phyloP scores from a whole-genome alignment of 2,113 vertebrate genomes.

The Cathartes aura region DNA sequence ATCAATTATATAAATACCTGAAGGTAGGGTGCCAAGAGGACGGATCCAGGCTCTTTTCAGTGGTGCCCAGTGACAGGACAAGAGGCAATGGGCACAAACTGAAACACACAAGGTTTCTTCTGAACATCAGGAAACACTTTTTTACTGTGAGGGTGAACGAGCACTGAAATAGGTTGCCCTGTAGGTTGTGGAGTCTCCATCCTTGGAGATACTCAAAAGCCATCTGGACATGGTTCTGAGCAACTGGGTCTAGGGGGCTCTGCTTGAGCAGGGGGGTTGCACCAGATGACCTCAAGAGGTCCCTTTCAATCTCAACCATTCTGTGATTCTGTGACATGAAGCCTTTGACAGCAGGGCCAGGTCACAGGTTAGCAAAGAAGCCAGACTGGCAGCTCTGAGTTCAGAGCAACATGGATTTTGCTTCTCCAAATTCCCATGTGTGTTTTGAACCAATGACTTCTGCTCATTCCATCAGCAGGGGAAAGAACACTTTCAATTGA shows the following conservation, averaged over 20 bases:
- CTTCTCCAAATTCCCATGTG: not conserved
- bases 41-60: not conserved
- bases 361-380: not conserved
- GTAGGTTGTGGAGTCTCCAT: not conserved
- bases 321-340: not conserved
- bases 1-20: not conserved
- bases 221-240: not conserved
- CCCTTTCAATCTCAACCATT: not conserved
- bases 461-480: not conserved
- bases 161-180: not conserved
- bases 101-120: not conserved
- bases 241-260: not conserved
- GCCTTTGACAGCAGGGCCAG: not conserved
- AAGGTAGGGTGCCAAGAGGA: not conserved
- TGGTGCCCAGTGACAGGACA: not conserved
- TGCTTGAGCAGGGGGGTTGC: not conserved
- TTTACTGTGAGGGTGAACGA: not conserved
- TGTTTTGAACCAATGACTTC: not conserved
- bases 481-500: not conserved
- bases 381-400: not conserved
- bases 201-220: not conserved
- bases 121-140: not conserved
- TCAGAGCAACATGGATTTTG: not conserved
- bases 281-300: not conserved
- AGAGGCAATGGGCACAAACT: not conserved